phyloP scores from a whole-genome alignment of 2,888 invertebrate species.

The Chymomyza fuscimana region DNA sequence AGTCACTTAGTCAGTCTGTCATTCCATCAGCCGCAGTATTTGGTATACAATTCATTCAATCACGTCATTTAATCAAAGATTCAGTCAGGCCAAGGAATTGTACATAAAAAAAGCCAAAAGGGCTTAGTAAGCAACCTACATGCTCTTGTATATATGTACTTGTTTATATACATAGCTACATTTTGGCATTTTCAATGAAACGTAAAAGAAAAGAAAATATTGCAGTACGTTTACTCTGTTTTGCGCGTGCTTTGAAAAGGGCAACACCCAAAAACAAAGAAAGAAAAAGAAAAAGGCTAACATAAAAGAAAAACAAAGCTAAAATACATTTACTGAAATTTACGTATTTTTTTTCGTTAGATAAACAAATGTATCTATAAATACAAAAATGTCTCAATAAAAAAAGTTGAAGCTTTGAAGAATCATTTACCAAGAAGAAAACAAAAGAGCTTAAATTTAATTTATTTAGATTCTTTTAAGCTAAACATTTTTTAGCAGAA shows the following conservation, averaged over 20 bases:
- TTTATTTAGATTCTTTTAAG: too few species aligned
- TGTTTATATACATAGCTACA: neutral
- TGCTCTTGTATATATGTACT: neutral
- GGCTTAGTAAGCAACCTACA: conserved; percentile 2
- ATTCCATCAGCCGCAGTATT: conserved; percentile 15
- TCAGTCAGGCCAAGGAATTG: neutral
- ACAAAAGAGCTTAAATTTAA: too few species aligned
- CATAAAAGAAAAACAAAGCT: neutral
- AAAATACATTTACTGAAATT: neutral
- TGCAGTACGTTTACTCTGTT: conserved; percentile 16
- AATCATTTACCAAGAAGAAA: too few species aligned
- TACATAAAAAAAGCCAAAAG: neutral
- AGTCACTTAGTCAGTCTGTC: conserved; percentile 26
- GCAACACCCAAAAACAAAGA: neutral
- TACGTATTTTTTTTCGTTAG: neutral
- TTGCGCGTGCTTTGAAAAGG: neutral
- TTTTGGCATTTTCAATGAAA: conserved; percentile 19
- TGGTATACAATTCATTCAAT: conserved; percentile 36
- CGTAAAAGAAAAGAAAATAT: conserved; percentile 10
- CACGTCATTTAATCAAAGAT: conserved; percentile 38
- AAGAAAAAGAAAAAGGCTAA: conserved; percentile 5
- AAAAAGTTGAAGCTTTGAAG: neutral
- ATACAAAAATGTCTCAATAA: neutral
- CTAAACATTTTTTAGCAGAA: too few species aligned
- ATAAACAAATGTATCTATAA: neutral